Conservation (phyloP, 1,140 invertebrate genomes). For the Drosophila oshimai region DNA sequence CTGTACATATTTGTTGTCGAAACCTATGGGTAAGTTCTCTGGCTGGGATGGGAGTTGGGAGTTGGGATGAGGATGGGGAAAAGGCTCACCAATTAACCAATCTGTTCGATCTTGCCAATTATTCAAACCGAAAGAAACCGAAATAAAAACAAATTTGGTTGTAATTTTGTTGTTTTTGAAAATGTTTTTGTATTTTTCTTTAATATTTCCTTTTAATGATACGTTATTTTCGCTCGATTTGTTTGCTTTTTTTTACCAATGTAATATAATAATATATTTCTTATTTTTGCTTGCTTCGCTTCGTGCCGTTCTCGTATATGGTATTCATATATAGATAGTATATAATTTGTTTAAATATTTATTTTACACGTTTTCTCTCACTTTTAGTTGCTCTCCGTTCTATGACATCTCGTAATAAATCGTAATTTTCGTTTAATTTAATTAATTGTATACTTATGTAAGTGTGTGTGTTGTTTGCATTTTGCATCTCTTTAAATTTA, state of each 20-base stretch:
- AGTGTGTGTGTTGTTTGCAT: constrained; percentile 38
- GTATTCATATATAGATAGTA: constrained; percentile 31
- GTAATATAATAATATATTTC: constrained; percentile 29
- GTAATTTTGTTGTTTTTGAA: constrained; percentile 64
- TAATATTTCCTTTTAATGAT: constrained; percentile 48
- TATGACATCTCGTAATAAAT: constrained; percentile 48
- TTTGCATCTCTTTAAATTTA: constrained; percentile 50
- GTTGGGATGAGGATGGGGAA: too few species aligned
- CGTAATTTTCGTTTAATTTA: constrained; percentile 71
- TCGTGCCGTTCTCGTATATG: neutral
- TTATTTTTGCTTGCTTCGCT: constrained; percentile 17
- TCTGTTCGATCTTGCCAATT: constrained; percentile 49
- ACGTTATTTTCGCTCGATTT: constrained; percentile 45
- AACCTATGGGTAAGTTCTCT: constrained; percentile 50
- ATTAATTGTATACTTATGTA: constrained; percentile 81
- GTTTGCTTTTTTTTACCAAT: constrained; percentile 51
- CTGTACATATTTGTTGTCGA: constrained; percentile 39
- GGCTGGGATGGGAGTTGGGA: neutral
- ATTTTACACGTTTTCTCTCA: constrained; percentile 51
- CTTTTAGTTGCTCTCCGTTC: constrained; percentile 36
- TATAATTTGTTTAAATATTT: constrained; percentile 61
- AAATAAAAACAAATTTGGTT: constrained; percentile 72
- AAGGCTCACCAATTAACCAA: constrained; percentile 11
- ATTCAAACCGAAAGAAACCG: constrained; percentile 41
- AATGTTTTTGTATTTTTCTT: constrained; percentile 58